These are phyloP conservation scores for Chelon auratus DNA, from an alignment of 2,797 vertebrate genomes.

Conservation along the genomic window DNA sequence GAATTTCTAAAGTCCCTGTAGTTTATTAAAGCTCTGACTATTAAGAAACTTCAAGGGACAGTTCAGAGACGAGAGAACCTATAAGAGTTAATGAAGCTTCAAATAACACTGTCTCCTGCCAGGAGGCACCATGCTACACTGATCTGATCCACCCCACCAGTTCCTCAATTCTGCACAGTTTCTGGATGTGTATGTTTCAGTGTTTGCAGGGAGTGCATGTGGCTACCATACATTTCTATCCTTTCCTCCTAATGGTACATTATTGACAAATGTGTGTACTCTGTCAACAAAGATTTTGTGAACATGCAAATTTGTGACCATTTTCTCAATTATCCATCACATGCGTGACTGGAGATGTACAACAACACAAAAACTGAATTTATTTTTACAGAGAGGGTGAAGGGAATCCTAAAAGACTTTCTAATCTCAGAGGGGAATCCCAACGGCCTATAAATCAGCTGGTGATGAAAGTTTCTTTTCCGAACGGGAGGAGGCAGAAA, in stretches of 20 bases:
- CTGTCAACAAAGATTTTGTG: slow-evolving; percentile 37
- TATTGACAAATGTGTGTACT: slow-evolving; percentile 39
- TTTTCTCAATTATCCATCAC: slow-evolving; percentile 16
- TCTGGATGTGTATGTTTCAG: slow-evolving; percentile 8
- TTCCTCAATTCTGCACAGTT: slow-evolving; percentile 27
- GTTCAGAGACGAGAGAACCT: slow-evolving; percentile 54
- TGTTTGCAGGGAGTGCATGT: background rate
- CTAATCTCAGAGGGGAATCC: slow-evolving; percentile 78
- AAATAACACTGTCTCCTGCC: slow-evolving; percentile 71
- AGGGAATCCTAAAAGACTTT: slow-evolving; percentile 80
- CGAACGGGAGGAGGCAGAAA: slow-evolving; percentile 78
- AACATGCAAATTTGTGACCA: slow-evolving; percentile 29
- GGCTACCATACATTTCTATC: slow-evolving; percentile 2
- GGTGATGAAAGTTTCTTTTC: slow-evolving; percentile 87
- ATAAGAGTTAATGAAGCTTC: slow-evolving; percentile 75
- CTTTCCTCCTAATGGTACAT: slow-evolving; percentile 14
- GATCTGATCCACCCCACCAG: slow-evolving; percentile 44
- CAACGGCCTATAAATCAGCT: slow-evolving; percentile 83
- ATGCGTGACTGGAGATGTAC: slow-evolving; percentile 68
- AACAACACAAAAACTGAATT: slow-evolving; percentile 74
- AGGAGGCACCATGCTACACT: slow-evolving; percentile 55
- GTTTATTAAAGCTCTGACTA: slow-evolving; percentile 7
- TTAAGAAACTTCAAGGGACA: slow-evolving; percentile 65
- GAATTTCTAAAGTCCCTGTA: background rate
- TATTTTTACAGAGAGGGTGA: slow-evolving; percentile 74